Conservation (phyloP, 2,888 invertebrate genomes). For the Rotaria sp. region DNA sequence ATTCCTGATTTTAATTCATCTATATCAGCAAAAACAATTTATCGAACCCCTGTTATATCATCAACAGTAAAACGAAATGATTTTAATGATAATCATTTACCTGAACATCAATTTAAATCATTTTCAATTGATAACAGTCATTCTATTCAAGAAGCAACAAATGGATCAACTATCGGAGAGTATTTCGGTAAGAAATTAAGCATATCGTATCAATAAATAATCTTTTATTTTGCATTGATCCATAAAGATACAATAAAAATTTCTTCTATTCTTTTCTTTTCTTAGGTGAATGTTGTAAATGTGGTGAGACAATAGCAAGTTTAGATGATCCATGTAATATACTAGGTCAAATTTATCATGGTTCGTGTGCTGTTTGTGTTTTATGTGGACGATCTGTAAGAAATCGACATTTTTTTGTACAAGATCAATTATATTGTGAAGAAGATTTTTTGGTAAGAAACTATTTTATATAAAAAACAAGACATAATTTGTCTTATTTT, state of each 20-base stretch:
- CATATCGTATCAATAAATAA: background rate
- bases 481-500: conserved; percentile 49
- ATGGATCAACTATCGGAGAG: background rate
- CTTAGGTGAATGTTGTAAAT: conserved; percentile 6
- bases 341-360: conserved; percentile 1
- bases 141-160: background rate
- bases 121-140: background rate
- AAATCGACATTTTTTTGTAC: background rate
- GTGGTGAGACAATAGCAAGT: conserved; percentile 5
- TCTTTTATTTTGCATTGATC: background rate
- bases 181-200: background rate
- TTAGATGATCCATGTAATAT: conserved; percentile 24
- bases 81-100: background rate
- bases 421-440: conserved; percentile 27
- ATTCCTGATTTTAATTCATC: background rate
- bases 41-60: background rate
- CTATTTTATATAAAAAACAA: background rate
- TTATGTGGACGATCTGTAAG: background rate
- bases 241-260: background rate
- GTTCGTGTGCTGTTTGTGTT: background rate
- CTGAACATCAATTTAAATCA: background rate
- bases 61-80: background rate
- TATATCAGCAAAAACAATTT: background rate
- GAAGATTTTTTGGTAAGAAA: conserved; percentile 25
- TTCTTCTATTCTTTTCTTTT: background rate